Evolutionary conservation across 2,113 vertebrate genomes (phyloP).

Genomic region (sheep (Ovis aries)): ARS-UI_Ramb_v3.0 NC_056059.1:98816501-98817000

Average conservation of each 20-base stretch:
- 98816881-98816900: not conserved
- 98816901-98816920: not conserved
- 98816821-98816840: not conserved
- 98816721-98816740: not conserved
- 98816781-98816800: not conserved
- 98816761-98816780: not conserved
- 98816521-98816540: not conserved
- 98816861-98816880: not conserved
- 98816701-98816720: not conserved
- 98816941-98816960: not conserved
- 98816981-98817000: too few species aligned
- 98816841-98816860: not conserved
- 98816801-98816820: not conserved
- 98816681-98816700: not conserved
- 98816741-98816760: not conserved
- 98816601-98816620: not conserved
- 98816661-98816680: not conserved
- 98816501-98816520: not conserved
- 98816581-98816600: not conserved
- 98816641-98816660: not conserved
- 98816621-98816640: not conserved
- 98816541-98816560: not conserved
- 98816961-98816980: not conserved
- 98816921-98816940: not conserved
- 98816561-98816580: not conserved